A percentile compares a stretch with the other conserved stretches of the same genome.
phyloP scores from a whole-genome alignment of 2,113 vertebrate genomes.

The Phalacrocorax aristotelis region DNA sequence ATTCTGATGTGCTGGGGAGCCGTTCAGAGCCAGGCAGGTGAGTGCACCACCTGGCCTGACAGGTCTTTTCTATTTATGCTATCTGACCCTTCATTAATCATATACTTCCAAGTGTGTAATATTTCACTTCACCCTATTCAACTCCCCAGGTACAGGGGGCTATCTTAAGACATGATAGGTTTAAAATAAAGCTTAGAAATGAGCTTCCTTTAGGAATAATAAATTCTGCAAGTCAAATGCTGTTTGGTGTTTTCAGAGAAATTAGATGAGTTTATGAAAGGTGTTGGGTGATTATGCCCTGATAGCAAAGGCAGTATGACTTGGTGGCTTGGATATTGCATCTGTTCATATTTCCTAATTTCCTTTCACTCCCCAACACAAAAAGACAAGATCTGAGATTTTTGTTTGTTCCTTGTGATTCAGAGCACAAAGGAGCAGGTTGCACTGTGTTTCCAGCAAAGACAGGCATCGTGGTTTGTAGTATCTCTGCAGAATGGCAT shows the following conservation, averaged over 20 bases:
- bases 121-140: neutral
- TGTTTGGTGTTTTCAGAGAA: neutral
- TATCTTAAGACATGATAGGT: neutral
- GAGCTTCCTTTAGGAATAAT: neutral
- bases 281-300: neutral
- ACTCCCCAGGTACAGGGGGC: neutral
- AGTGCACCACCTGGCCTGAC: neutral
- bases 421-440: neutral
- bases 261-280: neutral
- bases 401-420: neutral
- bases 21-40: neutral
- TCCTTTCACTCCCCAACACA: neutral
- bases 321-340: neutral
- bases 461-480: neutral
- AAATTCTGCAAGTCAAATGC: neutral
- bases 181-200: neutral
- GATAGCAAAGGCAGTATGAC: neutral
- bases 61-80: neutral
- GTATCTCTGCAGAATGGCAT: neutral
- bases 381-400: constrained; percentile 28
- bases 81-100: neutral
- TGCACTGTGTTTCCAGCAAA: neutral
- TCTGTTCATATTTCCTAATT: constrained; percentile 17
- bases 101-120: neutral
- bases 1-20: neutral